Percentiles rank a stretch among this genome's conserved stretches.
Evolutionary conservation across 1,140 invertebrate genomes (phyloP).

Genomic region (Drosophila sp.): DNA sequence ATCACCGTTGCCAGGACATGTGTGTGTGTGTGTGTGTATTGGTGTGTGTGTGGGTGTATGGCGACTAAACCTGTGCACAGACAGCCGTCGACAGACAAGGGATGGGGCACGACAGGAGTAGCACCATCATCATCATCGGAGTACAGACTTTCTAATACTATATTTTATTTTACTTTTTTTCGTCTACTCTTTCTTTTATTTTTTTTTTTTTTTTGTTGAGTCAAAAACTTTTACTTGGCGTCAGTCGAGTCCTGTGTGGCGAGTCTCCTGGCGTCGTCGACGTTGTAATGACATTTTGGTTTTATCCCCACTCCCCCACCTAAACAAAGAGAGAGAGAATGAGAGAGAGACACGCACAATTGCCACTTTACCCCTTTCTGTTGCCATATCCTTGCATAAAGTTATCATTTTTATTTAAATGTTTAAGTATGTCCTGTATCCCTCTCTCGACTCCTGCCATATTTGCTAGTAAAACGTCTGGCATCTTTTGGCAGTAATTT

Average conservation of each 20-base stretch:
- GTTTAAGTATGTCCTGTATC: slow-evolving; percentile 64
- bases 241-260: slow-evolving; percentile 67
- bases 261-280: slow-evolving; percentile 57
- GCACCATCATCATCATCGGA: slow-evolving; percentile 1
- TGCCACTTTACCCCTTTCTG: slow-evolving; percentile 61
- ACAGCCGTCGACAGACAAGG: slow-evolving; percentile 43
- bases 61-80: slow-evolving; percentile 75
- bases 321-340: not conserved
- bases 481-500: slow-evolving; percentile 38
- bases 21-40: slow-evolving; percentile 46
- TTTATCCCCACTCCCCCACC: slow-evolving; percentile 30
- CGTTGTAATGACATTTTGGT: slow-evolving; percentile 73
- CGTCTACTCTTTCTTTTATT: slow-evolving; percentile 21
- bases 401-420: slow-evolving; percentile 84
- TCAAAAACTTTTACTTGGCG: slow-evolving; percentile 80
- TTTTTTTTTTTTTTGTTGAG: slow-evolving; percentile 27
- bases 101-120: slow-evolving; percentile 34
- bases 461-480: slow-evolving; percentile 13
- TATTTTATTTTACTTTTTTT: slow-evolving; percentile 48
- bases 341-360: slow-evolving; percentile 31
- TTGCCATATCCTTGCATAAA: slow-evolving; percentile 62
- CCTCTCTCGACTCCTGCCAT: slow-evolving; percentile 8
- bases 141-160: slow-evolving; percentile 64
- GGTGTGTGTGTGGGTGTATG: slow-evolving; percentile 20
- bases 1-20: slow-evolving; percentile 79